Evolutionary conservation across 1,140 invertebrate genomes (phyloP), one percentile per base, ranked within the genome.

Genomic region (Dinoponera quadriceps): DNA sequence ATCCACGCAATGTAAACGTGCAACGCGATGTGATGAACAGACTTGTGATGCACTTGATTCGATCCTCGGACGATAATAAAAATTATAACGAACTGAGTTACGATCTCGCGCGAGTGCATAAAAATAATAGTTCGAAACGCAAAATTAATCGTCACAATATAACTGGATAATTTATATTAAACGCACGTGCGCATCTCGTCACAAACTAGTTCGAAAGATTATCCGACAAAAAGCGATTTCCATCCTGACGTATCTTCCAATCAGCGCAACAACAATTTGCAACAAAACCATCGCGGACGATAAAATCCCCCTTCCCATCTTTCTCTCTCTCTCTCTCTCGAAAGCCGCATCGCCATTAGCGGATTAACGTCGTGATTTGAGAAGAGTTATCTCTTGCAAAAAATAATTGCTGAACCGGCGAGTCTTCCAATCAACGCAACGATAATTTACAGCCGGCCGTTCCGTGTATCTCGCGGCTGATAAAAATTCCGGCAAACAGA

Each of bases 311-410:
- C 62, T 27, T 20, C 29, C n/a, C n/a, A n/a, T 33, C 5, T 33
- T 33, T 3, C 38, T 9, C 38, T 44, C 38, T 5, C 29, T 5
- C 2, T 44, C 57, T 60, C 75, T 18, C 65, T 20, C 29, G 49
- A 57, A 78, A 78, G 51, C 75, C 65, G 65, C 75, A 44, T 55
- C 49, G 59, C 75, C 33, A 69, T 78, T 78, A 78, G 75, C 75
- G 63, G 65, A 78, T 78, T 78, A 78, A 27, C 63, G 51, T 68
- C 33, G 63, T 20, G 63, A 78, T 78, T 78, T 78, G 63, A 78
- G 63, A 78, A 78, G 63, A 78, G 65, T 78, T 69, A 78, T 78
- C 29, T 78, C 33, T 78, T 78, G 63, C 49, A 78, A 78, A 78
- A 78, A 78, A 69, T 78, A 78, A 78, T 78, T 69, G 65, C 63